Percentiles rank a stretch among this genome's conserved stretches.
These are phyloP conservation scores for Daktulosphaira vitifoliae DNA, from an alignment of 1,140 invertebrate genomes.

Conservation along the genomic window DNA sequence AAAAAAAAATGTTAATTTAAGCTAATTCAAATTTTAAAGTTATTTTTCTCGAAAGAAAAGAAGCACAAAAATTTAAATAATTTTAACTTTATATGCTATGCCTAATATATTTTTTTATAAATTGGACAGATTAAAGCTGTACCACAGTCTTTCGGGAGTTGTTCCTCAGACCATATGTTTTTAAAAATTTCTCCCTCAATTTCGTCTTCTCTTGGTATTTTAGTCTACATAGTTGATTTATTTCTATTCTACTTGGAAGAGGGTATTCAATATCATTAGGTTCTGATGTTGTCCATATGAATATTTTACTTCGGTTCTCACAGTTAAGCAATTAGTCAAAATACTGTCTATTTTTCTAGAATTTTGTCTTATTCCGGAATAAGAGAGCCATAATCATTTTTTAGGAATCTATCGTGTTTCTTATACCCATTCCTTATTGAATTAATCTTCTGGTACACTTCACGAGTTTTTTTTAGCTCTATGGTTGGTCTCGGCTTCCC, in stretches of 20 bases:
- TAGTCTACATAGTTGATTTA: neutral
- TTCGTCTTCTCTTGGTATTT: neutral
- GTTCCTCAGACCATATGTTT: neutral
- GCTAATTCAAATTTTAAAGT: too few relatives aligned
- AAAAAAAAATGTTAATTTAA: too few relatives aligned
- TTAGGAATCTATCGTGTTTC: conserved; percentile 1
- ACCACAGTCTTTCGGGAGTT: too few relatives aligned
- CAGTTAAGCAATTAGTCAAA: neutral
- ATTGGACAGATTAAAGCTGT: too few relatives aligned
- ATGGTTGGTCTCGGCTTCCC: neutral
- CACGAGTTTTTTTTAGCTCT: neutral
- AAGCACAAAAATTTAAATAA: too few relatives aligned
- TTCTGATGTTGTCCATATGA: neutral
- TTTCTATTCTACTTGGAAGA: neutral
- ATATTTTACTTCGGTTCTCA: neutral
- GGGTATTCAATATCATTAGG: neutral
- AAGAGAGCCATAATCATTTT: conserved; percentile 1
- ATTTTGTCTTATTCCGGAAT: neutral
- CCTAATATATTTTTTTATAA: too few relatives aligned
- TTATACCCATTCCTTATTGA: neutral
- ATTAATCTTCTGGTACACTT: neutral
- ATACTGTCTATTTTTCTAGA: conserved; percentile 8
- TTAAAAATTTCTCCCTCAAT: conserved; percentile 3
- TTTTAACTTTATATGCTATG: too few relatives aligned
- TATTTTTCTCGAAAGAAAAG: too few relatives aligned